Conservation (phyloP, 2,797 vertebrate genomes). For the Rhinatrema bivittatum region DNA sequence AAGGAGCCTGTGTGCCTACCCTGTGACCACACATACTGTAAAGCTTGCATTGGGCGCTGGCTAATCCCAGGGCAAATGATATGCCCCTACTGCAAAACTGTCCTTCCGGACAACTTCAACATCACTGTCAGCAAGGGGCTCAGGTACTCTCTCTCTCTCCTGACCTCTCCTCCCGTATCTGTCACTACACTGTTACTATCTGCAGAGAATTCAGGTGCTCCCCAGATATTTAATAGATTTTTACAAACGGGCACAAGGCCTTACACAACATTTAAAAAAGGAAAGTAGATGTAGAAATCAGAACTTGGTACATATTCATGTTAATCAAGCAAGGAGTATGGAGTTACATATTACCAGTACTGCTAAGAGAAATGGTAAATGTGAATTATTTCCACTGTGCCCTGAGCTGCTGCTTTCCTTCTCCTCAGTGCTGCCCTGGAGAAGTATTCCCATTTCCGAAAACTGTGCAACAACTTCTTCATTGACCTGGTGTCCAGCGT, state of each 20-base stretch:
- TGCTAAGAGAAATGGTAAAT: neutral
- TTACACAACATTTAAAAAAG: too few species aligned
- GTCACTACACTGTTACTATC: too few species aligned
- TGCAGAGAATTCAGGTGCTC: too few species aligned
- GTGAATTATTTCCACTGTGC: rapidly evolving
- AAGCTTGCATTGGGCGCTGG: slow-evolving; percentile 65
- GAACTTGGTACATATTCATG: too few species aligned
- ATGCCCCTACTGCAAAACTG: slow-evolving; percentile 67
- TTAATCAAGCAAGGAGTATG: too few species aligned
- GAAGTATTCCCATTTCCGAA: slow-evolving; percentile 66
- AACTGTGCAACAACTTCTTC: slow-evolving; percentile 84
- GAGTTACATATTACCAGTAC: too few species aligned
- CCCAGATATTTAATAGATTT: too few species aligned
- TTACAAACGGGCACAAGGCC: too few species aligned
- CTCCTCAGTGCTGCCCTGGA: slow-evolving; percentile 55
- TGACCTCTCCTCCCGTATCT: too few species aligned
- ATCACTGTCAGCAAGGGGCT: slow-evolving; percentile 52
- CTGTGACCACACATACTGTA: slow-evolving; percentile 77
- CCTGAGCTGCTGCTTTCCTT: neutral
- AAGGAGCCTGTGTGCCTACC: slow-evolving; percentile 70
- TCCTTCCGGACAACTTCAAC: slow-evolving; percentile 41
- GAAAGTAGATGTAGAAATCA: too few species aligned
- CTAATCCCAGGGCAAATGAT: slow-evolving; percentile 63
- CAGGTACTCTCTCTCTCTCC: slow-evolving; percentile 46
- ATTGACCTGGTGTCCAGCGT: slow-evolving; percentile 80